Conservation (phyloP, 2,797 vertebrate species). For the Nasua narica region DNA sequence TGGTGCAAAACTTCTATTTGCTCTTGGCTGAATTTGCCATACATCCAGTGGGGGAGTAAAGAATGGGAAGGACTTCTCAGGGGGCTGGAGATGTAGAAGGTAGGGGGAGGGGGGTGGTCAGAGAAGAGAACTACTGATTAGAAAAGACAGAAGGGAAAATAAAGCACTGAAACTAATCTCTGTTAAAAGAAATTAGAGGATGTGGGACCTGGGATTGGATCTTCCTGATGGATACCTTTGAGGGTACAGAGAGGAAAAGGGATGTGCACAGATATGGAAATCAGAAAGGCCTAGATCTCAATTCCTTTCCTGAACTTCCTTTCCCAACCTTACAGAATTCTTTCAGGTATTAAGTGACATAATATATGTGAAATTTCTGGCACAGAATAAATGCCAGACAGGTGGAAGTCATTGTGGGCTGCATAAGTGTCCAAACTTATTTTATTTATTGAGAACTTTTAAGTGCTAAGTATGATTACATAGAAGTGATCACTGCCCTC, state of each 20-base stretch:
- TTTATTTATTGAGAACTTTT: not conserved
- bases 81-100: not conserved
- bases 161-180: not conserved
- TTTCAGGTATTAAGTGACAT: constrained; percentile 16
- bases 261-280: not conserved
- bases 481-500: not conserved
- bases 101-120: not conserved
- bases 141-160: not conserved
- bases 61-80: not conserved
- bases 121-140: not conserved
- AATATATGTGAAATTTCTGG: not conserved
- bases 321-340: not conserved
- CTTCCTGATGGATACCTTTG: not conserved
- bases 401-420: not conserved
- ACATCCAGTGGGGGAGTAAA: not conserved
- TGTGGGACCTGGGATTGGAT: not conserved
- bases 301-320: not conserved
- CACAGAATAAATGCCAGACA: not conserved
- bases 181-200: not conserved
- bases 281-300: not conserved
- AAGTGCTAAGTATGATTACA: not conserved
- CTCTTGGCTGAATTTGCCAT: not conserved
- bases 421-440: not conserved
- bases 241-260: not conserved
- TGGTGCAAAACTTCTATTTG: constrained; percentile 1